Evolutionary conservation across 2,113 vertebrate genomes (phyloP).

Genomic region (Zosterops lateralis): DNA sequence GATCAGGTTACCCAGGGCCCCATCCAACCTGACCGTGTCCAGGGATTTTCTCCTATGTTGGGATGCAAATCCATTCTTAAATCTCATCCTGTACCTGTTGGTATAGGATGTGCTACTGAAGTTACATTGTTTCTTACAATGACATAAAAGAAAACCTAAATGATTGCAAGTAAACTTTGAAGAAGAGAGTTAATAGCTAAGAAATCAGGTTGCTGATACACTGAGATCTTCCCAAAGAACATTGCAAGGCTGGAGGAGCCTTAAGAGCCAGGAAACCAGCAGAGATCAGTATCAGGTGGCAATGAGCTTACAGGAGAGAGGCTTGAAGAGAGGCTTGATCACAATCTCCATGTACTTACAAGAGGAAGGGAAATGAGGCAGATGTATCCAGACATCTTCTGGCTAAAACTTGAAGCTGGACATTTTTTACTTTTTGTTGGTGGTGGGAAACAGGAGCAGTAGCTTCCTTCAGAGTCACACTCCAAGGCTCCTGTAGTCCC

Average conservation of each 20-base stretch:
- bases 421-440: neutral
- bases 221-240: neutral
- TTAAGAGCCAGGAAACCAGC: conserved; percentile 13
- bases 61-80: neutral
- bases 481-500: neutral
- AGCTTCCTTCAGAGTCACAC: neutral
- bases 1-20: neutral
- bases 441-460: neutral
- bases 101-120: neutral
- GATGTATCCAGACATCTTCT: neutral
- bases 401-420: neutral
- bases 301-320: neutral
- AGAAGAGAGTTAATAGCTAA: neutral
- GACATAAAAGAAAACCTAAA: neutral
- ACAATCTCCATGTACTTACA: neutral
- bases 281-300: neutral
- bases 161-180: neutral
- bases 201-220: neutral
- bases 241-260: neutral
- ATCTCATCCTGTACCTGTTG: neutral
- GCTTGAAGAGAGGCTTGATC: neutral
- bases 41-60: neutral
- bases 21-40: neutral
- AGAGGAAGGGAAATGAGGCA: conserved; percentile 13
- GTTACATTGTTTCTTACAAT: neutral